phyloP scores from a whole-genome alignment of 2,888 invertebrate genomes.

The Masnerella sp. region DNA sequence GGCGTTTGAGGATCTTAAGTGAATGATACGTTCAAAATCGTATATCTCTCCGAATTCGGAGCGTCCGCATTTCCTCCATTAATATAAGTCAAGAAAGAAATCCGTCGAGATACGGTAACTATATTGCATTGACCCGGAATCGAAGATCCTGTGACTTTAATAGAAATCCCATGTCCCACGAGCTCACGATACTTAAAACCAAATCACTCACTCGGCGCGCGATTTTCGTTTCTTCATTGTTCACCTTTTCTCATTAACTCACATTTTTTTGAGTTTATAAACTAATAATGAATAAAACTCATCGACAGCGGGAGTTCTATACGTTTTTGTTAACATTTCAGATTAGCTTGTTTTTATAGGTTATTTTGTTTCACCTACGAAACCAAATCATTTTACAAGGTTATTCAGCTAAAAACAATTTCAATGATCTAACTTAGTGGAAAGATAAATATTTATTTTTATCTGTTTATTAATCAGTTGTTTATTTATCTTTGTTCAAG shows the following conservation, averaged over 20 bases:
- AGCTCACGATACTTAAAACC: conserved; percentile 58
- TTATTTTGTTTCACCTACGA: too few relatives aligned
- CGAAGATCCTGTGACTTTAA: conserved; percentile 59
- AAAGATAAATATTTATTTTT: too few relatives aligned
- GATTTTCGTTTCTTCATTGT: conserved; percentile 26
- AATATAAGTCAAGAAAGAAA: conserved; percentile 64
- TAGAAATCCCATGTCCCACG: conserved; percentile 52
- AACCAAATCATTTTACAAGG: too few relatives aligned
- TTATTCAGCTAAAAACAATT: too few relatives aligned
- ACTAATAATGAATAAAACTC: too few relatives aligned
- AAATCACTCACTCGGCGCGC: conserved; percentile 50
- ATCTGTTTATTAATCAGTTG: too few relatives aligned
- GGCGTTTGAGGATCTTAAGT: conserved; percentile 60
- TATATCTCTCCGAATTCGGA: conserved; percentile 53
- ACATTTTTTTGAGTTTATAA: conserved; percentile 21
- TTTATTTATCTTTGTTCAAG: too few relatives aligned
- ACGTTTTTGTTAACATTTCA: too few relatives aligned
- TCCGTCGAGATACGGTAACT: conserved; percentile 62
- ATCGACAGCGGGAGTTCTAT: too few relatives aligned
- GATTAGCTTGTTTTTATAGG: too few relatives aligned
- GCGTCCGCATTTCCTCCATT: conserved; percentile 61
- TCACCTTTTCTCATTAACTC: conserved; percentile 36
- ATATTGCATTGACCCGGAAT: conserved; percentile 66
- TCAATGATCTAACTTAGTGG: too few relatives aligned
- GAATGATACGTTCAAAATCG: conserved; percentile 61